Percentiles rank a stretch among this genome's conserved stretches.
Evolutionary conservation across 2,797 vertebrate genomes (phyloP).

Genomic region (Loriculus beryllinus): DNA sequence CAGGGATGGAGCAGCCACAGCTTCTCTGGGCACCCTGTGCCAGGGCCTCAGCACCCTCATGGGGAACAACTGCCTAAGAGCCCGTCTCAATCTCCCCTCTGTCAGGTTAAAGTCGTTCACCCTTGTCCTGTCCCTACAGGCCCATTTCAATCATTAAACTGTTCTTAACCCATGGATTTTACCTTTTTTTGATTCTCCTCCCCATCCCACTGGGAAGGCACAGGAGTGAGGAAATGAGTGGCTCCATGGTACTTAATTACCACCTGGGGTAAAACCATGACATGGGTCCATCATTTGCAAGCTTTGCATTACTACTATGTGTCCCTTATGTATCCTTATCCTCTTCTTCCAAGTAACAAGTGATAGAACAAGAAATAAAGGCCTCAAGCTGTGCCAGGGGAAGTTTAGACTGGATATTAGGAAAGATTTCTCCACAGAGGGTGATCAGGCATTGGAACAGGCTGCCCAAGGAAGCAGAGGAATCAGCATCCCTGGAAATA

Average conservation of each 20-base stretch:
- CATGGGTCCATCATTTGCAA: background rate
- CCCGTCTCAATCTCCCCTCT: background rate
- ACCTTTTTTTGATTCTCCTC: background rate
- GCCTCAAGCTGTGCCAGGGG: background rate
- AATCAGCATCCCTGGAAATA: background rate
- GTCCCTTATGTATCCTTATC: background rate
- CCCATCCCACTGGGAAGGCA: background rate
- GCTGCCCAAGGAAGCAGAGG: background rate
- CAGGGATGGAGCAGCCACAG: background rate
- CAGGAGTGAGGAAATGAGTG: background rate
- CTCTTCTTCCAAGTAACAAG: background rate
- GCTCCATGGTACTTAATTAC: background rate
- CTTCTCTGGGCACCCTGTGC: background rate
- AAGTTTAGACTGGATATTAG: background rate
- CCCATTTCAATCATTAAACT: background rate
- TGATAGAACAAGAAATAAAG: background rate
- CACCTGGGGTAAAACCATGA: background rate
- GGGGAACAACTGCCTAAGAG: rapidly evolving
- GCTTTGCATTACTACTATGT: background rate
- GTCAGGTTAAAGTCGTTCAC: background rate
- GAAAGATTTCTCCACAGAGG: background rate
- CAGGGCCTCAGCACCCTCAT: background rate
- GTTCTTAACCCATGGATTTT: background rate
- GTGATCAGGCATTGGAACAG: background rate
- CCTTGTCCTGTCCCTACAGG: background rate